Evolutionary conservation across 2,797 vertebrate genomes (phyloP).

Genomic region (Phoeniculus purpureus): DNA sequence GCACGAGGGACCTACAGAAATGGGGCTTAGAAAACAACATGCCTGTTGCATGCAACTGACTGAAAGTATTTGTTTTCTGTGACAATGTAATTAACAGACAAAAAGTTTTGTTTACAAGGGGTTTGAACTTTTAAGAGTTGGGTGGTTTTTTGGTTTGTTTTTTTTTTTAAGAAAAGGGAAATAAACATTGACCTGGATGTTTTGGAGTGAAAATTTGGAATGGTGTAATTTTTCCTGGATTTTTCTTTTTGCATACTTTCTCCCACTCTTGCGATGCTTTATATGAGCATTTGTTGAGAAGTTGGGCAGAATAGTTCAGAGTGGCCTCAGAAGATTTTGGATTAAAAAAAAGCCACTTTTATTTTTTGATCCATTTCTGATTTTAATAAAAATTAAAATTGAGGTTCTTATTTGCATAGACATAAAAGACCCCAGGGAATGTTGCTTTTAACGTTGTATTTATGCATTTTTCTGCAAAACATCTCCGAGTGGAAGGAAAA

Average conservation of each 20-base stretch:
- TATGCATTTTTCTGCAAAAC: constrained; percentile 18
- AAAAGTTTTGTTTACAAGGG: neutral
- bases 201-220: neutral
- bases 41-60: neutral
- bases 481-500: neutral
- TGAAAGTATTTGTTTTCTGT: neutral
- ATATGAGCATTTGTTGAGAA: neutral
- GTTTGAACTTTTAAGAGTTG: neutral
- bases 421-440: neutral
- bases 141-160: too few relatives aligned
- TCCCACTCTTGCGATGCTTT: neutral
- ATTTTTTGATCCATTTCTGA: neutral
- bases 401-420: neutral
- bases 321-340: neutral
- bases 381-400: constrained; percentile 6
- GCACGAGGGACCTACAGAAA: neutral
- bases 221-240: neutral
- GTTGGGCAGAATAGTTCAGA: neutral
- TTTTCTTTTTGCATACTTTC: neutral
- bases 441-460: neutral
- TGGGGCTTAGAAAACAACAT: neutral
- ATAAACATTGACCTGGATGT: neutral
- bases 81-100: neutral
- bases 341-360: neutral
- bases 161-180: neutral